Conservation (phyloP, 2,113 vertebrate genomes). For the Myxocyprinus asiaticus region DNA sequence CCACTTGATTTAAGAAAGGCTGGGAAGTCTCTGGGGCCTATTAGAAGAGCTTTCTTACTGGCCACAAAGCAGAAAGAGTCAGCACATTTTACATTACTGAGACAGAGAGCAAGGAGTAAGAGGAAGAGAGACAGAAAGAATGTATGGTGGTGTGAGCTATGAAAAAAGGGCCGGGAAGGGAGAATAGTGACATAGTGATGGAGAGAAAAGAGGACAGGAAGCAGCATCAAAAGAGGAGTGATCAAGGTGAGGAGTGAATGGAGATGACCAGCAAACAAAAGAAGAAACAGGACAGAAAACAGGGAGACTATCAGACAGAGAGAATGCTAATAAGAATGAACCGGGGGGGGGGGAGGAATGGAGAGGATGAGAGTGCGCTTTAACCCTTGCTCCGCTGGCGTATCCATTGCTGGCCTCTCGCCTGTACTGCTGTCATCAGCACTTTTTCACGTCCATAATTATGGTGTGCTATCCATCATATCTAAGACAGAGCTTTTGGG, state of each 20-base stretch:
- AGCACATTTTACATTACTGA: slow-evolving; percentile 86
- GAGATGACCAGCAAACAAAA: slow-evolving; percentile 13
- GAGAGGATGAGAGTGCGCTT: slow-evolving; percentile 64
- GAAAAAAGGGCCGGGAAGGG: slow-evolving; percentile 14
- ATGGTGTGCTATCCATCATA: slow-evolving; percentile 93
- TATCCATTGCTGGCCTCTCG: slow-evolving; percentile 70
- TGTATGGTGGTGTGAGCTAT: slow-evolving; percentile 27
- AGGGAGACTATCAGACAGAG: too few relatives aligned
- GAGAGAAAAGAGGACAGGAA: neutral
- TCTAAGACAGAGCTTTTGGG: slow-evolving; percentile 68
- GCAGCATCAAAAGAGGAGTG: neutral
- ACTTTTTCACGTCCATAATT: slow-evolving; percentile 88
- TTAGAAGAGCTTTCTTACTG: slow-evolving; percentile 87
- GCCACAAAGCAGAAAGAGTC: slow-evolving; percentile 81
- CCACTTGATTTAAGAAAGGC: slow-evolving; percentile 90
- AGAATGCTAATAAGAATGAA: too few relatives aligned
- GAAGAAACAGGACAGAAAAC: neutral
- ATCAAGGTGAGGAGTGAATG: slow-evolving; percentile 6
- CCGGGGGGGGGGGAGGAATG: slow-evolving; percentile 39
- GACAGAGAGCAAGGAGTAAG: slow-evolving; percentile 55
- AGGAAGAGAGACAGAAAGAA: slow-evolving; percentile 48
- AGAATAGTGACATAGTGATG: slow-evolving; percentile 15
- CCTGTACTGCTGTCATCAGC: slow-evolving; percentile 86
- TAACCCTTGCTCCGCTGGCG: slow-evolving; percentile 74
- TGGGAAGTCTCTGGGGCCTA: slow-evolving; percentile 88